Percentiles rank a stretch among this genome's conserved stretches.
These are phyloP conservation scores for Amphiprion ocellaris DNA, from an alignment of 2,113 vertebrate species.

Conservation along the genomic window DNA sequence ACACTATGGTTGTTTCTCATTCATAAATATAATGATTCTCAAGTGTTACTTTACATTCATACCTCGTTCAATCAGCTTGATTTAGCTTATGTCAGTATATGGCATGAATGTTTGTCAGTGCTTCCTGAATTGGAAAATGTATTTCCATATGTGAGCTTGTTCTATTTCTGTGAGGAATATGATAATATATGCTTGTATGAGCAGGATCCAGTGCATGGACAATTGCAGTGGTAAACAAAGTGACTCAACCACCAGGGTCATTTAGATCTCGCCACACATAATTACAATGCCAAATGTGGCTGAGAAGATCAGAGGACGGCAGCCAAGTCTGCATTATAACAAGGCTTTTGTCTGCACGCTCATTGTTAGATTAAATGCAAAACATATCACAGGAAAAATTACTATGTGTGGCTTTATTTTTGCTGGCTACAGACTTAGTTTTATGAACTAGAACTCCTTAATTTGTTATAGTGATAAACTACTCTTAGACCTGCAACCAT, in stretches of 20 bases:
- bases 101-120: not conserved
- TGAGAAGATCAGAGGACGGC: constrained; percentile 11
- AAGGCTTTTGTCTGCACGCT: constrained; percentile 9
- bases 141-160: not conserved
- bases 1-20: not conserved
- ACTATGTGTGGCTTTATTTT: not conserved
- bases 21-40: not conserved
- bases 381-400: not conserved
- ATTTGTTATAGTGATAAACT: not conserved
- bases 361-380: constrained; percentile 2
- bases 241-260: constrained; percentile 29
- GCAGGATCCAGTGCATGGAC: constrained; percentile 6
- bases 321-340: constrained; percentile 4
- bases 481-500: no score
- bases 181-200: constrained; percentile 3
- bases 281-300: constrained; percentile 32
- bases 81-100: not conserved
- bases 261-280: constrained; percentile 20
- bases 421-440: no score
- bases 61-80: not conserved
- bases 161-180: constrained; percentile 1
- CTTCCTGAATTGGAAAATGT: not conserved
- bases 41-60: not conserved
- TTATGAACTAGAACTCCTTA: not conserved
- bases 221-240: constrained; percentile 34